Percentiles rank a stretch among this genome's conserved stretches.
Evolutionary conservation across 2,113 vertebrate genomes (phyloP).

Genomic region (Pluvialis apricaria): DNA sequence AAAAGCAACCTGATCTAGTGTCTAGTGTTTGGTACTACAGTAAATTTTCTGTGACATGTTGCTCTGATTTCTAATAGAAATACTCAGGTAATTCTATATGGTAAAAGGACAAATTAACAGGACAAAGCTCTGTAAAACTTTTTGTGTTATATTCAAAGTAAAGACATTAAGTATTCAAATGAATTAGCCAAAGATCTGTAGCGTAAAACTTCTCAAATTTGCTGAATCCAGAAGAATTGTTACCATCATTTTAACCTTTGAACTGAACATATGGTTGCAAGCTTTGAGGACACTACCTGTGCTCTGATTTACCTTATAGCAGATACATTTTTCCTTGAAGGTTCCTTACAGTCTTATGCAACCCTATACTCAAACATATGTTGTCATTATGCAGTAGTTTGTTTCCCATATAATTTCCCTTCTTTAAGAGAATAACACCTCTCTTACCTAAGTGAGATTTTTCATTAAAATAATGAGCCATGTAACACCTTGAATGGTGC

Average conservation of each 20-base stretch:
- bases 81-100: background rate
- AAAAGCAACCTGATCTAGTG: background rate
- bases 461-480: conserved; percentile 31
- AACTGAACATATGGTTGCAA: background rate
- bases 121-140: background rate
- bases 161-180: background rate
- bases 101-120: background rate
- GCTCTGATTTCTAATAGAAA: background rate
- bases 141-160: background rate
- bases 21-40: background rate
- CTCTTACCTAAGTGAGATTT: background rate
- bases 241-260: background rate
- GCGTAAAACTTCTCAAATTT: background rate
- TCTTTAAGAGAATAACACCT: background rate
- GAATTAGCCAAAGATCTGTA: background rate
- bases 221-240: background rate
- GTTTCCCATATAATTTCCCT: background rate
- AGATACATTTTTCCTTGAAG: background rate
- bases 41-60: background rate
- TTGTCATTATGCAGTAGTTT: background rate
- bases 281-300: background rate
- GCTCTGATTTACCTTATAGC: background rate
- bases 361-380: background rate
- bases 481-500: background rate
- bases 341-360: background rate